A percentile compares a stretch with the other conserved stretches of the same genome.
Evolutionary conservation across 2,888 invertebrate genomes (phyloP).

Genomic region (Andrena marginata): DNA sequence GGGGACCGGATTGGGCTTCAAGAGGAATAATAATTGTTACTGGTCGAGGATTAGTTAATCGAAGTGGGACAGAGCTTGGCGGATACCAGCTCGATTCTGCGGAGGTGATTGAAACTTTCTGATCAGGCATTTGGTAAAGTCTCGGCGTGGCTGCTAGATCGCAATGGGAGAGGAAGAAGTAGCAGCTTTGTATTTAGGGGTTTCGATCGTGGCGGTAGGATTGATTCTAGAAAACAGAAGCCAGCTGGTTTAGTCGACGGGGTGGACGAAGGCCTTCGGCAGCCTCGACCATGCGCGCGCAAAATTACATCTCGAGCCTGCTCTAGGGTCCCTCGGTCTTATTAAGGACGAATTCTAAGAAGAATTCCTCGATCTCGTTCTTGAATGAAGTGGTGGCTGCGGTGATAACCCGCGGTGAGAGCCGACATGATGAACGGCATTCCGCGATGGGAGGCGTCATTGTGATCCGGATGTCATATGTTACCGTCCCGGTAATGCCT

Average conservation of each 20-base stretch:
- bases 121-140: too few relatives aligned
- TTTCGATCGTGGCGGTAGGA: neutral
- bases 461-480: constrained; percentile 75
- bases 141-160: too few relatives aligned
- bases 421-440: constrained; percentile 70
- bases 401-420: constrained; percentile 69
- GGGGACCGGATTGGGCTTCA: too few relatives aligned
- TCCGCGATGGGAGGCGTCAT: constrained; percentile 71
- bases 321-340: constrained; percentile 51
- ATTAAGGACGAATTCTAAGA: constrained; percentile 69
- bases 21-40: too few relatives aligned
- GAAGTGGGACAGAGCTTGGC: too few relatives aligned
- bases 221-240: constrained; percentile 68
- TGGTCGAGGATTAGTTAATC: too few relatives aligned
- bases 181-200: too few relatives aligned
- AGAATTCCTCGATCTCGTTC: constrained; percentile 74
- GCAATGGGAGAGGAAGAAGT: too few relatives aligned
- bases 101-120: too few relatives aligned
- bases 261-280: constrained; percentile 22
- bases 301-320: constrained; percentile 63
- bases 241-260: constrained; percentile 57
- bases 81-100: too few relatives aligned
- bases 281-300: constrained; percentile 64
- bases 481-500: constrained; percentile 67
- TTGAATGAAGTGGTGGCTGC: constrained; percentile 75